phyloP scores from a whole-genome alignment of 35 echinoderm and acorn worm genomes.

The Diadema setosum region DNA sequence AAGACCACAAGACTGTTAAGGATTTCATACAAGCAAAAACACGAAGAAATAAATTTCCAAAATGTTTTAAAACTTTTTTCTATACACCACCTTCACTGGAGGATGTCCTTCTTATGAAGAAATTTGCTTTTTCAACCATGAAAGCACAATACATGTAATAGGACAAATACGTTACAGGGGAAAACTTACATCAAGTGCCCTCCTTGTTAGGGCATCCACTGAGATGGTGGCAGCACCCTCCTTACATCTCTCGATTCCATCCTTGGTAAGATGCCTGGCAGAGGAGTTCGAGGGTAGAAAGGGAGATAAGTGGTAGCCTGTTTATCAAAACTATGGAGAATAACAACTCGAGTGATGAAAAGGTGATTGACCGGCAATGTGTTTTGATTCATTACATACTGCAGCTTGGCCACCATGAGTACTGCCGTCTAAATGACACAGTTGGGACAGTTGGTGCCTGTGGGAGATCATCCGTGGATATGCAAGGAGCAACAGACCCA shows the following conservation, averaged over 20 bases:
- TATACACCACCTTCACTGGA: too few species aligned
- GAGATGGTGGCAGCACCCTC: slow-evolving; percentile 46
- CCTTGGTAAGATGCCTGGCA: slow-evolving; percentile 65
- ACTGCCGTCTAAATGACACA: background rate
- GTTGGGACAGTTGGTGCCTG: background rate
- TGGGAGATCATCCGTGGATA: background rate
- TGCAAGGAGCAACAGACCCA: too few species aligned
- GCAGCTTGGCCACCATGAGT: background rate
- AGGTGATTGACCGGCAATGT: background rate
- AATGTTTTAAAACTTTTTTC: too few species aligned
- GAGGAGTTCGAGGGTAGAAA: background rate
- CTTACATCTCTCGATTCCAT: slow-evolving; percentile 70
- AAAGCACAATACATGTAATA: too few species aligned
- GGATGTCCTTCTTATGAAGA: too few species aligned
- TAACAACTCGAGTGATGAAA: background rate
- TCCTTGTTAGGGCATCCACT: slow-evolving; percentile 59
- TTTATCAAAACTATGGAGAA: background rate
- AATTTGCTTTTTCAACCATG: too few species aligned
- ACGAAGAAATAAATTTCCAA: too few species aligned
- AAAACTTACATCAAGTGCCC: slow-evolving; percentile 64
- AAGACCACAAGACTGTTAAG: too few species aligned
- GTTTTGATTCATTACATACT: background rate
- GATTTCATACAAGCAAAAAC: too few species aligned
- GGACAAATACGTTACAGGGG: too few species aligned
- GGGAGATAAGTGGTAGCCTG: background rate